phyloP scores from a whole-genome alignment of 37 sponge, comb jelly and placozoan genomes.

The Crambe crambe region DNA sequence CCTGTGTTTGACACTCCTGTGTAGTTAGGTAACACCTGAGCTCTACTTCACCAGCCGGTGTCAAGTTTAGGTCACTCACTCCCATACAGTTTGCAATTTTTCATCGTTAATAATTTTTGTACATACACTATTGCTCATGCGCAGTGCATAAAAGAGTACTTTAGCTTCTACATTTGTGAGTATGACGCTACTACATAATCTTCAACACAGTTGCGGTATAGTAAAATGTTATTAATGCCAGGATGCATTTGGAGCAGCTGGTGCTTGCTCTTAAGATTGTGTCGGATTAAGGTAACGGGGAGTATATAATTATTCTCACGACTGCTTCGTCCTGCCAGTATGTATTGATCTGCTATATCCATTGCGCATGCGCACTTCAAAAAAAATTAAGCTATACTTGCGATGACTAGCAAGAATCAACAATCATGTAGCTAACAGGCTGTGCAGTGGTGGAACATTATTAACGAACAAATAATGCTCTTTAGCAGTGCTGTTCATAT shows the following conservation, averaged over 20 bases:
- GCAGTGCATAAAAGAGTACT: neutral
- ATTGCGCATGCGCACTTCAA: neutral
- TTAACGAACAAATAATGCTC: too few species aligned
- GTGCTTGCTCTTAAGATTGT: neutral
- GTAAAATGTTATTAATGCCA: too few species aligned
- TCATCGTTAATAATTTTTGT: neutral
- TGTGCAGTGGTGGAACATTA: too few species aligned
- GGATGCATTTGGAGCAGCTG: too few species aligned
- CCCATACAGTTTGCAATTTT: neutral
- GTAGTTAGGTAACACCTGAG: too few species aligned
- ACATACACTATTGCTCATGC: neutral
- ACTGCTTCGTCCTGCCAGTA: neutral
- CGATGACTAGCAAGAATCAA: neutral
- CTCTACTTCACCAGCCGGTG: too few species aligned
- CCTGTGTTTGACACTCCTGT: neutral
- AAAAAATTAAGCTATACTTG: neutral
- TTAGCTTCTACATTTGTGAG: neutral
- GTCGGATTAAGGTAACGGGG: too few species aligned
- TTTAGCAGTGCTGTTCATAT: neutral
- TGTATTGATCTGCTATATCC: neutral
- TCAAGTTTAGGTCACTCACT: neutral
- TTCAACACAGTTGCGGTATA: too few species aligned
- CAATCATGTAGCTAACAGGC: too few species aligned
- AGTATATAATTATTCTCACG: too few species aligned
- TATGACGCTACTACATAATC: neutral